A percentile compares a stretch with the other conserved stretches of the same genome.
Conservation (phyloP, 2,797 vertebrate genomes). For the Manis javanica region DNA sequence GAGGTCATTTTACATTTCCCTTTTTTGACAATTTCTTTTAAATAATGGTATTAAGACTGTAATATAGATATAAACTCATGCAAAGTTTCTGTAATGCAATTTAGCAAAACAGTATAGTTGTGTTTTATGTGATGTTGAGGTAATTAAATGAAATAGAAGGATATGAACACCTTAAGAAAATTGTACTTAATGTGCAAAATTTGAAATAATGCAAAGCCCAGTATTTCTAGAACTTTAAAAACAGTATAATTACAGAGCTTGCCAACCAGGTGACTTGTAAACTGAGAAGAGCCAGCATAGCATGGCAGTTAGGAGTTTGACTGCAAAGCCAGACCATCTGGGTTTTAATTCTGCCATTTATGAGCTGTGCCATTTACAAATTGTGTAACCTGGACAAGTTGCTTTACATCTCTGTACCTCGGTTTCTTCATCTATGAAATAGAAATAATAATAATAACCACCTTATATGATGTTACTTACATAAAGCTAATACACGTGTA, state of each 20-base stretch:
- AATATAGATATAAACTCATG: background rate
- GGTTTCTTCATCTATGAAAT: background rate
- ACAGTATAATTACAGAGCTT: background rate
- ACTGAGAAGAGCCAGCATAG: background rate
- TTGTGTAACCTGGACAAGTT: background rate
- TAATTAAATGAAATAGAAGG: background rate
- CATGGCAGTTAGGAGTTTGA: background rate
- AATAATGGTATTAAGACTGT: background rate
- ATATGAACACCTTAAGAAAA: constrained; percentile 23
- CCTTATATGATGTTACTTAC: background rate
- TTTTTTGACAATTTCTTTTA: constrained; percentile 20
- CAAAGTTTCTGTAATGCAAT: background rate
- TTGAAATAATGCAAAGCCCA: constrained; percentile 21
- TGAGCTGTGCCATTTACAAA: background rate
- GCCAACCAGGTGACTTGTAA: background rate
- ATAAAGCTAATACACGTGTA: too few species aligned
- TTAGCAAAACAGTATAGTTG: background rate
- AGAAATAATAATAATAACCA: background rate
- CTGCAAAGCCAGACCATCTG: background rate
- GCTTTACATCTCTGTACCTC: background rate
- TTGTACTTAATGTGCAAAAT: background rate
- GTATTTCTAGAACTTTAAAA: constrained; percentile 24
- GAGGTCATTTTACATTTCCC: background rate
- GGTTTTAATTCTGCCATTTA: background rate
- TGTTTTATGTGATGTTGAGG: constrained; percentile 33